Conservation (phyloP, 2,797 vertebrate genomes). For the Pristis pectinata region DNA sequence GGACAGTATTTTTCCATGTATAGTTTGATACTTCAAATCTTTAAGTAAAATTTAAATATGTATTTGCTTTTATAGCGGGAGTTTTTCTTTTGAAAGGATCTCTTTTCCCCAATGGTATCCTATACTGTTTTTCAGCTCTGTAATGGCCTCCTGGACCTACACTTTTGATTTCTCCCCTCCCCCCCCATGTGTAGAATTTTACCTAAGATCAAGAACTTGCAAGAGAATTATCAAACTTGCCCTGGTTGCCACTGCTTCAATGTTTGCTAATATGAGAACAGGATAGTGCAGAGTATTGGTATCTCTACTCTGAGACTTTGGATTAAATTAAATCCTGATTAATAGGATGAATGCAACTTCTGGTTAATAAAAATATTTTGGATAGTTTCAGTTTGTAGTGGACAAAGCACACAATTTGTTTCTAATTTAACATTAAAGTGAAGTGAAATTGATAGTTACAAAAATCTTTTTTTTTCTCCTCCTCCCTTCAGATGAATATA, state of each 20-base stretch:
- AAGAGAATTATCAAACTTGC: background rate
- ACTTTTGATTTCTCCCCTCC: background rate
- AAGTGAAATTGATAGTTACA: background rate
- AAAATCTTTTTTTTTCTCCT: background rate
- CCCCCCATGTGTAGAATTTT: background rate
- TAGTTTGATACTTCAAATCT: background rate
- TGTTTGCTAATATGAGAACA: background rate
- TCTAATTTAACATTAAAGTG: background rate
- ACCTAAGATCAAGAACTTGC: background rate
- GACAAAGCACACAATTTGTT: background rate
- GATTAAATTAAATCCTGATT: background rate
- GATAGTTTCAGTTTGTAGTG: background rate
- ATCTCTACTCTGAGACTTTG: background rate
- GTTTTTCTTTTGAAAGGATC: background rate
- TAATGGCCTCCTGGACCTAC: background rate
- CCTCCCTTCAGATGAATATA: conserved; percentile 67
- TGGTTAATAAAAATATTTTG: background rate
- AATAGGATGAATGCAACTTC: background rate
- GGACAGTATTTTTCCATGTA: background rate
- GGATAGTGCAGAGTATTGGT: background rate
- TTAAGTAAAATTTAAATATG: background rate
- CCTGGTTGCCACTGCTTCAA: background rate
- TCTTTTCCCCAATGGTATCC: background rate
- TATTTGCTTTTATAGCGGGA: too few relatives aligned
- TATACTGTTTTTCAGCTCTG: background rate